Base-by-base conservation (phyloP, 2,797 vertebrate genomes). In the Graptemys geographica region DNA sequence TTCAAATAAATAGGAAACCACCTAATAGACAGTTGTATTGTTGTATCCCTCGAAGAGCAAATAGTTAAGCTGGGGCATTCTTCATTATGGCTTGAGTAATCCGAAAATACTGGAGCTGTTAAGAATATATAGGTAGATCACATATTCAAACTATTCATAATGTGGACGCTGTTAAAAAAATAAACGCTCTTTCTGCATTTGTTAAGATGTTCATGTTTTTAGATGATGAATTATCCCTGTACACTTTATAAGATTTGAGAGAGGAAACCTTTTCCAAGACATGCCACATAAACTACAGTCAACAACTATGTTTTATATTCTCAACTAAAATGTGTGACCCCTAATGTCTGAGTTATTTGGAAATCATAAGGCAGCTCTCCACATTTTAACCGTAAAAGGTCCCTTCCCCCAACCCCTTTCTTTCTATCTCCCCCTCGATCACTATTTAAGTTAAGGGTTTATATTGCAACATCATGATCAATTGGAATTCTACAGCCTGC, bases 1-100 rank as follows among this genome's bases (percentile, higher is more conserved):
- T 95, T 96, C 90, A 92, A 94, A 97, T 93, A 92, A 93, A 97
- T 83, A 96, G 95, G 83, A 88, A 96, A 96, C 94, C 84, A 87
- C 69, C 85, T 96, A 93, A 93, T 84, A 96, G 88, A 93, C 62
- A 91, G 94, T 95, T 94, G 82, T 93, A 95, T 94, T 52, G 80
- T 82, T 59, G 11, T 95, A 88, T 94, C 89, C 74, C 89, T 92
- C 88, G 94, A 96, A 94, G 89, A 96, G 95, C 78, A 96, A 97
- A 89, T 84, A 95, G 92, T 96, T 97, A 96, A 90, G 74, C 53
- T 94, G 87, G 79, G 81, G 90, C 96, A 94, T 95, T 95, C 90
- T 97, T 96, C 93, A 94, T 96, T 97, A 97, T 94, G 95, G 94
- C 86, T 97, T 89, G 97, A 95, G 91, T 86, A 93, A 96, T 94